Evolutionary conservation across 35 echinoderm and acorn worm species (phyloP).

Genomic region (Strongylocentrotus purpuratus): DNA sequence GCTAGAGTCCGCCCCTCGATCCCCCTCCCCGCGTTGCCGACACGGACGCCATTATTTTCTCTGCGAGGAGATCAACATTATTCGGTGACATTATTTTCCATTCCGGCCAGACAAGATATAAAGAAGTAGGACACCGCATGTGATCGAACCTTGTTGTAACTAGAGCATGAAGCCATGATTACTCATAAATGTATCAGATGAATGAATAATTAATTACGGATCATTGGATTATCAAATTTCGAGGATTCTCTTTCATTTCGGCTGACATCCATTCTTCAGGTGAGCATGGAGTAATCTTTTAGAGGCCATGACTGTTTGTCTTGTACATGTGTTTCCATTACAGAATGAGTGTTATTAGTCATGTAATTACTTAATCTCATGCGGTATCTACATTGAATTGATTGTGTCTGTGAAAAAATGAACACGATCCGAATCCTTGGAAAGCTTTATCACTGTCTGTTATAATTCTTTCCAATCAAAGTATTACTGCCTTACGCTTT

Average conservation of each 20-base stretch:
- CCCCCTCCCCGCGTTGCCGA: background rate
- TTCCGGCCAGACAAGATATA: background rate
- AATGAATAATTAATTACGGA: background rate
- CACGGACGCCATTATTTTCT: background rate
- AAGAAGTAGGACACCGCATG: background rate
- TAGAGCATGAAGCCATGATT: background rate
- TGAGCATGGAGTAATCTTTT: background rate
- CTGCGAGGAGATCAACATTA: background rate
- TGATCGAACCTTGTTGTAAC: background rate
- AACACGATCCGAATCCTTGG: background rate
- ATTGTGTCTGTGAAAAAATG: background rate
- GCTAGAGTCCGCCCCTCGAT: background rate
- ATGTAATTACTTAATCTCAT: background rate
- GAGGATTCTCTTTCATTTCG: background rate
- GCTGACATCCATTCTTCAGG: background rate
- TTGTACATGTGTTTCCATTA: background rate
- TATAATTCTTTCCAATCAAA: background rate
- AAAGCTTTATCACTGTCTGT: background rate
- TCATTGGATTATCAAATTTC: background rate
- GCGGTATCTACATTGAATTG: background rate
- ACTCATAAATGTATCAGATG: background rate
- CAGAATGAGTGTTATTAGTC: background rate
- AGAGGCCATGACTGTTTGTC: background rate
- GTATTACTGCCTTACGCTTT: background rate
- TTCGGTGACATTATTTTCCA: background rate